Conservation (phyloP, 2,113 vertebrate species). For the Ciconia maguari region DNA sequence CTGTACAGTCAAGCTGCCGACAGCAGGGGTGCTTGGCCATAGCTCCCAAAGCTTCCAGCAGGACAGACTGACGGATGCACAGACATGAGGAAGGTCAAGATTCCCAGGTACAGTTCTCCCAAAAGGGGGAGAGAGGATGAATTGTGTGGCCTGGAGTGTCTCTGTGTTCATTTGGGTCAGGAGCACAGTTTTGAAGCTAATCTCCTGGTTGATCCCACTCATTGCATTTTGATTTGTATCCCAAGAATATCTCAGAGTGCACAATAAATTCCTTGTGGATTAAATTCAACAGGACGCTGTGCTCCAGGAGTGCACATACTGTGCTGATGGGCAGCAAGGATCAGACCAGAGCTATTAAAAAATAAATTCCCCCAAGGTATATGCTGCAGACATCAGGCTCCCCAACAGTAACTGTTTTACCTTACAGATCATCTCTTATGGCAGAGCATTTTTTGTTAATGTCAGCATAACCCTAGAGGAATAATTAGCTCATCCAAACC, state of each 20-base stretch:
- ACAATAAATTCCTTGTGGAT: not conserved
- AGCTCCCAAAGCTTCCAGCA: not conserved
- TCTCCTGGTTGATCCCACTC: not conserved
- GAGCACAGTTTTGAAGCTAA: not conserved
- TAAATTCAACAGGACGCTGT: rapidly evolving
- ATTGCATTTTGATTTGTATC: not conserved
- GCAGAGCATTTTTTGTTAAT: not conserved
- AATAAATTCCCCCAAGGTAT: not conserved
- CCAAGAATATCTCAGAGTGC: not conserved
- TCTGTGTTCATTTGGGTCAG: not conserved
- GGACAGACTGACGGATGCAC: not conserved
- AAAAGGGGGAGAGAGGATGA: not conserved
- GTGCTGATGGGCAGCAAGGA: not conserved
- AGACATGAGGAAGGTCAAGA: not conserved
- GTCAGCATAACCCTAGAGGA: not conserved
- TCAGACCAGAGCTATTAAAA: not conserved
- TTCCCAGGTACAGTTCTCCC: not conserved
- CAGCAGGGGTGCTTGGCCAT: not conserved
- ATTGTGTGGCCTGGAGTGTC: not conserved
- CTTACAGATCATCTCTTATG: not conserved
- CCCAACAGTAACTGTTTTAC: not conserved
- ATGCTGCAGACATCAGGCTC: not conserved
- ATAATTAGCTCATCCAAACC: not conserved
- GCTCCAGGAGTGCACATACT: not conserved
- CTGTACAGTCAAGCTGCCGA: not conserved